Percentiles rank a stretch among this genome's conserved stretches.
These are phyloP conservation scores for Theonella swinhoei DNA, from an alignment of 37 sponge, comb jelly and placozoan genomes.

Conservation along the genomic window DNA sequence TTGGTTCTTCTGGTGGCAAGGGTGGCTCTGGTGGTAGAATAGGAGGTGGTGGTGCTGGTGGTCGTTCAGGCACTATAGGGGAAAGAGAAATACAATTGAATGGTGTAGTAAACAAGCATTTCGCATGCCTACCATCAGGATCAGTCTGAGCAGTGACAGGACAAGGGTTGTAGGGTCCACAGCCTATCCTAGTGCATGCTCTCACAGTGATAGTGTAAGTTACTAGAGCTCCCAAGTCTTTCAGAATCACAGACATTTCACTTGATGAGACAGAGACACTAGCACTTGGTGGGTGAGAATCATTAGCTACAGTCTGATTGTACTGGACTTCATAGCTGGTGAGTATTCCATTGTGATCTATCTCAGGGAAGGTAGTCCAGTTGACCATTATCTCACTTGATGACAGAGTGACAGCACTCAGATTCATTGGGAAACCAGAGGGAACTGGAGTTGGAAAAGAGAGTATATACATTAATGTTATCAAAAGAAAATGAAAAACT, in stretches of 20 bases:
- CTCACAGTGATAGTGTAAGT: slow-evolving; percentile 3
- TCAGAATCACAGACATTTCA: background rate
- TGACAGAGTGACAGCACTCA: background rate
- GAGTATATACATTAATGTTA: no score
- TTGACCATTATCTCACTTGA: background rate
- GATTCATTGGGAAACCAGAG: background rate
- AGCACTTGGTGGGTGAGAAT: background rate
- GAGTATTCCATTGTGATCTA: background rate
- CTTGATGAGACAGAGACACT: background rate
- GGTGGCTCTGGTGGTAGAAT: background rate
- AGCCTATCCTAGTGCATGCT: slow-evolving; percentile 18
- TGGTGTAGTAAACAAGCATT: background rate
- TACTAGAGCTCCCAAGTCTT: background rate
- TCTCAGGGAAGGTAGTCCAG: background rate
- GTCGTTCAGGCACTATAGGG: background rate
- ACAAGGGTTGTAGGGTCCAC: slow-evolving; percentile 10
- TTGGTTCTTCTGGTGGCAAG: background rate
- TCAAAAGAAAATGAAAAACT: background rate
- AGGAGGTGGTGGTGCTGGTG: no score
- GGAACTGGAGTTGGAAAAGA: background rate
- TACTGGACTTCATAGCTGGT: background rate
- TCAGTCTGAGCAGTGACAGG: background rate
- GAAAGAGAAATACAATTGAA: background rate
- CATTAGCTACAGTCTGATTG: background rate
- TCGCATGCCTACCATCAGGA: background rate